phyloP scores from a whole-genome alignment of 2,113 vertebrate species.

The Seriola quinqueradiata region DNA sequence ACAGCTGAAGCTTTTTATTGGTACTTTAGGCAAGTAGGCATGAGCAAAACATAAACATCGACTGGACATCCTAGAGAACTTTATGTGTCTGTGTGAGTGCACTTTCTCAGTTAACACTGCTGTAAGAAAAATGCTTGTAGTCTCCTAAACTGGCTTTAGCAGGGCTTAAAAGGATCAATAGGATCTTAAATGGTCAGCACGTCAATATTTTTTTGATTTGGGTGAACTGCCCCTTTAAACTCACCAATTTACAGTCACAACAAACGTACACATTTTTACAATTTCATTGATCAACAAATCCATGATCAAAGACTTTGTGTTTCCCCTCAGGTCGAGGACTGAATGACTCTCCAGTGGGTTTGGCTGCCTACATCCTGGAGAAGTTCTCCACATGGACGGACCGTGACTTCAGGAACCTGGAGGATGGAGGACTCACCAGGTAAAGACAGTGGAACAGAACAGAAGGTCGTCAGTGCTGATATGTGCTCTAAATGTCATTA shows the following conservation, averaged over 20 bases:
- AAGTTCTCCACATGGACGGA: slow-evolving; percentile 93
- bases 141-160: neutral
- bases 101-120: too few species aligned
- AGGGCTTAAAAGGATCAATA: neutral
- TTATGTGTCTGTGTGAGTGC: too few species aligned
- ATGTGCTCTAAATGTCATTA: neutral
- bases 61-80: too few species aligned
- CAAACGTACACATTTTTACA: too few species aligned
- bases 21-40: too few species aligned
- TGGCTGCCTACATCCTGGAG: slow-evolving; percentile 92
- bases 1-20: neutral
- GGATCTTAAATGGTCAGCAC: neutral
- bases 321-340: slow-evolving; percentile 85
- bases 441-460: slow-evolving; percentile 6
- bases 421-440: slow-evolving; percentile 87
- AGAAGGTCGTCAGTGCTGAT: neutral
- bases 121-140: too few species aligned
- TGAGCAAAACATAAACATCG: too few species aligned
- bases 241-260: neutral
- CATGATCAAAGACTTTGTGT: neutral
- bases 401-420: slow-evolving; percentile 81
- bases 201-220: too few species aligned
- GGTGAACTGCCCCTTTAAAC: too few species aligned
- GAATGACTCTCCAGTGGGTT: slow-evolving; percentile 90
- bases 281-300: neutral